These are phyloP conservation scores for Aelia acuminata DNA, from an alignment of 2,888 invertebrate species.

Conservation along the genomic window DNA sequence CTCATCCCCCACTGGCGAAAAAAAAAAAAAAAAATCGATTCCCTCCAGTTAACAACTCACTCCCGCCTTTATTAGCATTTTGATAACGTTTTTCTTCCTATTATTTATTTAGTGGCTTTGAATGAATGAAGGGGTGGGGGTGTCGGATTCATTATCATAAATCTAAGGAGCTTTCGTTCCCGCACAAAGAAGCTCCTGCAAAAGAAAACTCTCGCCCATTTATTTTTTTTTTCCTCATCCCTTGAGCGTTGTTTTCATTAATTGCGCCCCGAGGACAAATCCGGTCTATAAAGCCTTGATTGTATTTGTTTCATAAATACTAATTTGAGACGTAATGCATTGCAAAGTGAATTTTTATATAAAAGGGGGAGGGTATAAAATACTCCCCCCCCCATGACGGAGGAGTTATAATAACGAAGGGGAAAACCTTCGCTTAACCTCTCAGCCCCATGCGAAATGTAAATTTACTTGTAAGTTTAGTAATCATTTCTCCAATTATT, in stretches of 20 bases:
- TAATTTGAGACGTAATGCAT: slow-evolving; percentile 28
- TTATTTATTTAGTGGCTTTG: slow-evolving; percentile 51
- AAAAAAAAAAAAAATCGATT: background rate
- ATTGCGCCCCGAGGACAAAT: slow-evolving; percentile 22
- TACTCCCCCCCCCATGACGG: background rate
- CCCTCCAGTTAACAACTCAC: background rate
- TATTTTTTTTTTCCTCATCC: slow-evolving; percentile 10
- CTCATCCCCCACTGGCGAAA: background rate
- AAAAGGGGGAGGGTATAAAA: background rate
- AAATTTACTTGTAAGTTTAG: no score
- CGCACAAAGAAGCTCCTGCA: background rate
- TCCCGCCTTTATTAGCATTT: slow-evolving; percentile 34
- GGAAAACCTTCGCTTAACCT: background rate
- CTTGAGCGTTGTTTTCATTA: slow-evolving; percentile 32
- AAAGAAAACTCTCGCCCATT: background rate
- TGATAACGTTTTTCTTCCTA: slow-evolving; percentile 45
- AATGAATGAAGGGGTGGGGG: slow-evolving; percentile 5
- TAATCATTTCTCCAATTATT: no score
- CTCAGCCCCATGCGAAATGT: background rate
- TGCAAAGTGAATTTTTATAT: slow-evolving; percentile 39
- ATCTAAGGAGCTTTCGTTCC: slow-evolving; percentile 16
- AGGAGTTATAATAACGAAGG: background rate
- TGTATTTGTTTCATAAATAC: slow-evolving; percentile 31
- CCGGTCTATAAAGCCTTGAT: slow-evolving; percentile 3
- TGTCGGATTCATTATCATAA: slow-evolving; percentile 49